Conservation (phyloP, 2,888 invertebrate genomes). For the Caenorhabditis sinica region DNA sequence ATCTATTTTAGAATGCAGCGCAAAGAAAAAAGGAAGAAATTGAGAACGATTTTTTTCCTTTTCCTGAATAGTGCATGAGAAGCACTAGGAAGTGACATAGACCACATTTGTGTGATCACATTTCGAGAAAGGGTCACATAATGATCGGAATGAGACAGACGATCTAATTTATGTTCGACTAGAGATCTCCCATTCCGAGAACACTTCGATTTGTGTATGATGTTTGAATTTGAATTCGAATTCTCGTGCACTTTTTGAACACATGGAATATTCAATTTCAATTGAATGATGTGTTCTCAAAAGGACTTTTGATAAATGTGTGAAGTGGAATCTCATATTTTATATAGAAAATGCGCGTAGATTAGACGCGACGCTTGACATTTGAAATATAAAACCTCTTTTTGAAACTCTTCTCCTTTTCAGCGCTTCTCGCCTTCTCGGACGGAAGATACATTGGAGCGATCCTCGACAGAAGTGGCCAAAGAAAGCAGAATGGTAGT, state of each 20-base stretch:
- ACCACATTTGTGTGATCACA: not conserved
- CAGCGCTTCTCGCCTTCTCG: slow-evolving; percentile 96
- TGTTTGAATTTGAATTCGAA: not conserved
- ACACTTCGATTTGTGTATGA: not conserved
- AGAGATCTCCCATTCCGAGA: slow-evolving; percentile 4
- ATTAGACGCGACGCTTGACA: slow-evolving; percentile 12
- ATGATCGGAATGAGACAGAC: not conserved
- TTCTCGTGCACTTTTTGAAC: slow-evolving; percentile 30
- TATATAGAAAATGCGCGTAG: not conserved
- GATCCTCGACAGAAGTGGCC: slow-evolving; percentile 91
- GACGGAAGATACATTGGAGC: slow-evolving; percentile 97
- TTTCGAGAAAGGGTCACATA: not conserved
- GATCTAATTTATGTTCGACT: not conserved
- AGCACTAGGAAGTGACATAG: slow-evolving; percentile 10
- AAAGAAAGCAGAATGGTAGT: too few relatives aligned
- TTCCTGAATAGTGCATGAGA: slow-evolving; percentile 29
- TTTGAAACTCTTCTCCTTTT: not conserved
- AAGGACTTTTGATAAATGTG: slow-evolving; percentile 40
- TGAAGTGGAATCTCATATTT: slow-evolving; percentile 38
- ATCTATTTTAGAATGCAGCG: slow-evolving; percentile 11
- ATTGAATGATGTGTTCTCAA: slow-evolving; percentile 35
- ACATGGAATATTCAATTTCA: slow-evolving; percentile 55
- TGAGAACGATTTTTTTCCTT: not conserved
- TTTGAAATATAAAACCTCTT: slow-evolving; percentile 47
- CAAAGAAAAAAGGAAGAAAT: not conserved